These are phyloP conservation scores for Enteromius viviparus DNA, from an alignment of 2,797 vertebrate genomes.

Conservation along the genomic window DNA sequence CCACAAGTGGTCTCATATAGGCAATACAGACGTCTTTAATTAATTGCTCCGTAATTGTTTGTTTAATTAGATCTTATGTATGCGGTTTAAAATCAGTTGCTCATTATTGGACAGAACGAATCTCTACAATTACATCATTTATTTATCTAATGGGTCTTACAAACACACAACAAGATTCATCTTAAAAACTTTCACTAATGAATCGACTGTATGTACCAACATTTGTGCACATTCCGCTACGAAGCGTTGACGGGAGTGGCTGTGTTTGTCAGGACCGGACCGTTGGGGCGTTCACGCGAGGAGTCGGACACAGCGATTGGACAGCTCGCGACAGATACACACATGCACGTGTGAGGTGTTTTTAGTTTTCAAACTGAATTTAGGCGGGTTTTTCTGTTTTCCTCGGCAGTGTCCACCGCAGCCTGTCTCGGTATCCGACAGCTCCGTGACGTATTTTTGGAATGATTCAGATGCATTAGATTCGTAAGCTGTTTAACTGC, in stretches of 20 bases:
- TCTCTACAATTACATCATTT: neutral
- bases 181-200: neutral
- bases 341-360: conserved; percentile 70
- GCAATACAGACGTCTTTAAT: neutral
- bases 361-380: conserved; percentile 73
- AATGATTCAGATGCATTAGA: neutral
- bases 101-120: neutral
- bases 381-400: conserved; percentile 69
- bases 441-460: neutral
- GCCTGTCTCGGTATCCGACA: neutral
- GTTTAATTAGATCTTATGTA: neutral
- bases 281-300: conserved; percentile 7
- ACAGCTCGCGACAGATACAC: conserved; percentile 56
- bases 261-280: neutral
- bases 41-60: neutral
- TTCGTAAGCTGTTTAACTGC: neutral
- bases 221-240: neutral
- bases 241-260: neutral
- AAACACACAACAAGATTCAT: neutral
- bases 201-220: neutral
- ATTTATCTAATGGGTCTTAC: neutral
- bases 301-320: conserved; percentile 66
- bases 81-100: neutral
- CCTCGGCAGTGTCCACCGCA: neutral
- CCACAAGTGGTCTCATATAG: neutral